Evolutionary conservation across 2,888 invertebrate species (phyloP), one percentile per base, ranked within the genome.

Genomic region (Erebia ligea): DNA sequence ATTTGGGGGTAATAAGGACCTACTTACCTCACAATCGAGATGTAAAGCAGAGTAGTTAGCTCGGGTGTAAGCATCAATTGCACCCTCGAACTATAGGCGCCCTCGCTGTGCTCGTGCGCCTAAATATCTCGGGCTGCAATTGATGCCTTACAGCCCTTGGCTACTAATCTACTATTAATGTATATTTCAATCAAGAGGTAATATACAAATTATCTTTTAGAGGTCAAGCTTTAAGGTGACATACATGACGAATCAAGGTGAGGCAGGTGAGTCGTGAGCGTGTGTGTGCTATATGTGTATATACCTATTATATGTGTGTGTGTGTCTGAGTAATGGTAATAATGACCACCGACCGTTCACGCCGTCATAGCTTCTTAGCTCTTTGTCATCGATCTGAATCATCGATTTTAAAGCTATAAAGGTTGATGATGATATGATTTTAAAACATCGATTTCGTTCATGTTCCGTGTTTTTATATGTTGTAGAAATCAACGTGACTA

Each of bases 221-320:
- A 77, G 73, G 74, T 75, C 71, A 72, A 63, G 59, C 17, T 10
- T 54, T 17, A 54, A 54, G 54, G 70, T 77, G 78, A 77, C 76
- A 77, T 74, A 63, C 74, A 67, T 76, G 76, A 75, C 81, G 84
- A 85, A 80, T 86, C 86, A 86, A 85, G 84, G 84, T 81, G 82
- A 81, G 72, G 73, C 80, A 78, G 78, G 81, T 79, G 80, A 73
- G 67, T n/a, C 56, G 68, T 66, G 48, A 34, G 68, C 59, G 48
- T 61, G 65, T 76, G 73, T 74, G 67, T 69, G 75, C 70, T 54
- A 6, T 54, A 10, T n/a, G n/a, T n/a, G n/a, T n/a, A n/a, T 19
- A 10, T 54, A 19, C 10, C 8, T 9, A 17, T 48, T 8, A 1
- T 13, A 10, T 19, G 4, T 45, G 13, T 61, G 48, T 62, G 15